Evolutionary conservation across 2,888 invertebrate species (phyloP).

Genomic region (Dioctria linearis): DNA sequence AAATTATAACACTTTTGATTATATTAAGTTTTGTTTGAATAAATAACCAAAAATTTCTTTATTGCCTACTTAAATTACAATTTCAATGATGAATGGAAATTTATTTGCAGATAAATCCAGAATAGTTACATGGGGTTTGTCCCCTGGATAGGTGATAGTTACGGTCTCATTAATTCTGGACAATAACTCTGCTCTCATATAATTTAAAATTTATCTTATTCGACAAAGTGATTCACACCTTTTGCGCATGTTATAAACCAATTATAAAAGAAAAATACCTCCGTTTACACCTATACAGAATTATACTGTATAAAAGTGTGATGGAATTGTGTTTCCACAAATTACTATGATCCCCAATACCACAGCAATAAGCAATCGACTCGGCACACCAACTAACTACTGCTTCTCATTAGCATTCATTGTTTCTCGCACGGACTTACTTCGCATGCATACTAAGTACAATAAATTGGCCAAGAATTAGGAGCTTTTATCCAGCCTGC

Average conservation of each 20-base stretch:
- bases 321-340: not conserved
- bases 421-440: conserved; percentile 25
- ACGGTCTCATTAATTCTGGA: too few species aligned
- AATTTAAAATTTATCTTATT: too few species aligned
- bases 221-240: conserved; percentile 8
- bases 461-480: conserved; percentile 40
- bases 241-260: not conserved
- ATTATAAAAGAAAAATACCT: not conserved
- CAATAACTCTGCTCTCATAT: too few species aligned
- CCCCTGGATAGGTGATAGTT: too few species aligned
- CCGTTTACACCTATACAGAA: not conserved
- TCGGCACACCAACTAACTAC: not conserved
- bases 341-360: conserved; percentile 19
- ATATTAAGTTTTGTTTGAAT: too few species aligned
- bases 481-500: conserved; percentile 27
- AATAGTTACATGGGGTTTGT: too few species aligned
- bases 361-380: not conserved
- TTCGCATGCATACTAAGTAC: conserved; percentile 29
- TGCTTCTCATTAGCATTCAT: conserved; percentile 36
- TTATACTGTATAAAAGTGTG: not conserved
- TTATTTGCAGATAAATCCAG: too few species aligned
- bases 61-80: too few species aligned
- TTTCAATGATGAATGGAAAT: too few species aligned
- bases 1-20: too few species aligned
- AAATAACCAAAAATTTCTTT: too few species aligned